Conservation (phyloP, 2,888 invertebrate genomes). For the Sesia apiformis region DNA sequence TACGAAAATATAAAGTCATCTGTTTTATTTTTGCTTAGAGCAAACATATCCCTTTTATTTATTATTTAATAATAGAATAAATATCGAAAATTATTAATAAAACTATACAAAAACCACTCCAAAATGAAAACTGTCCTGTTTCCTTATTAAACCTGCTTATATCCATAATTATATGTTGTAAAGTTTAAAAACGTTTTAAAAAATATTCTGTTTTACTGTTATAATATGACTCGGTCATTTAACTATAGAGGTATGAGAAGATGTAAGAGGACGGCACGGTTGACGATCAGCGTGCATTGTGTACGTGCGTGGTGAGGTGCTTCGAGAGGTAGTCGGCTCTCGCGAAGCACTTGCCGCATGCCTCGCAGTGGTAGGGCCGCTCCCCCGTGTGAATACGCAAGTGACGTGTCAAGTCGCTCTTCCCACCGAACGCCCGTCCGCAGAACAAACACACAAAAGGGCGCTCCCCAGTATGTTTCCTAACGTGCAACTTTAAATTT, state of each 20-base stretch:
- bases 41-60: slow-evolving; percentile 19
- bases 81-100: slow-evolving; percentile 59
- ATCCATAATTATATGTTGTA: slow-evolving; percentile 44
- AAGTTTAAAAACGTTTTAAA: slow-evolving; percentile 67
- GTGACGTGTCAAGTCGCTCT: slow-evolving; percentile 90
- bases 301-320: slow-evolving; percentile 92
- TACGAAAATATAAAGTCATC: slow-evolving; percentile 1
- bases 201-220: slow-evolving; percentile 67
- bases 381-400: slow-evolving; percentile 92
- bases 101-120: slow-evolving; percentile 58
- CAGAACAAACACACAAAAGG: slow-evolving; percentile 94
- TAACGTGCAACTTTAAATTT: slow-evolving; percentile 89
- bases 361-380: slow-evolving; percentile 92
- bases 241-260: slow-evolving; percentile 34
- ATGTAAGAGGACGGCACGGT: slow-evolving; percentile 31
- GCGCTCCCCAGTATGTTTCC: slow-evolving; percentile 89
- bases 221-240: slow-evolving; percentile 48
- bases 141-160: slow-evolving; percentile 64
- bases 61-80: slow-evolving; percentile 28
- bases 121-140: slow-evolving; percentile 56
- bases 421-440: slow-evolving; percentile 90
- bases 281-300: slow-evolving; percentile 76
- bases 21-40: slow-evolving; percentile 23
- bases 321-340: slow-evolving; percentile 93
- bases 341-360: slow-evolving; percentile 93